Evolutionary conservation across 2,797 vertebrate genomes (phyloP), one percentile per base, ranked within the genome.

Genomic region (Erpetoichthys calabaricus): DNA sequence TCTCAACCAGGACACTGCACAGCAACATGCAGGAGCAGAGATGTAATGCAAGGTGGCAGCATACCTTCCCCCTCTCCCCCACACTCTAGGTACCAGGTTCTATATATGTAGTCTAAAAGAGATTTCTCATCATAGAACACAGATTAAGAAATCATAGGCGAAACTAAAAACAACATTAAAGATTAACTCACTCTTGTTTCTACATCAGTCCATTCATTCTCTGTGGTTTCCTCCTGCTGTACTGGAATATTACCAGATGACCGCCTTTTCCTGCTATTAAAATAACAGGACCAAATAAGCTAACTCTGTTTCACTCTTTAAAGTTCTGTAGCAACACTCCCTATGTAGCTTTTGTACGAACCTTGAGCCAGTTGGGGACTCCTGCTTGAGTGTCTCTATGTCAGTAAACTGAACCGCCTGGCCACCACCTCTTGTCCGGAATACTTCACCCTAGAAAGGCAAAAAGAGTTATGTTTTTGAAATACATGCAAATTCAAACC

Each of bases 321-420:
- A 25, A 25, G 25, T 1, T 25, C 25, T 25, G 25, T 25, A 25
- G 25, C 25, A 25, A 25, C 25, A 25, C 25, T 25, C 25, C 25
- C 25, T 25, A 25, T 25, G 25, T 25, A 25, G 25, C 25, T 25
- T 25, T 25, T 25, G 25, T 44, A 10, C 6, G 60, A 67, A 87
- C 85, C 81, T 82, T 47, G 72, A 54, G 1, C 72, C 75, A 0
- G 75, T 71, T 45, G 91, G 80, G 42, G 83, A 85, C 73, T 98
- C 86, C 66, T 97, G 91, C 62, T 76, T 90, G 46, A 97, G 79
- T 0, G 90, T 98, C 75, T 98, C 96, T 0, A 95, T 86, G 59
- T 98, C 92, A 0, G 93, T 97, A 76, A 99, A 97, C 63, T 96
- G 92, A 58, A 99, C 92, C 0, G 92, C 69, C 62, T 97, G 94